Conservation (phyloP, 2,113 vertebrate genomes). For the Chaetura pelagica region DNA sequence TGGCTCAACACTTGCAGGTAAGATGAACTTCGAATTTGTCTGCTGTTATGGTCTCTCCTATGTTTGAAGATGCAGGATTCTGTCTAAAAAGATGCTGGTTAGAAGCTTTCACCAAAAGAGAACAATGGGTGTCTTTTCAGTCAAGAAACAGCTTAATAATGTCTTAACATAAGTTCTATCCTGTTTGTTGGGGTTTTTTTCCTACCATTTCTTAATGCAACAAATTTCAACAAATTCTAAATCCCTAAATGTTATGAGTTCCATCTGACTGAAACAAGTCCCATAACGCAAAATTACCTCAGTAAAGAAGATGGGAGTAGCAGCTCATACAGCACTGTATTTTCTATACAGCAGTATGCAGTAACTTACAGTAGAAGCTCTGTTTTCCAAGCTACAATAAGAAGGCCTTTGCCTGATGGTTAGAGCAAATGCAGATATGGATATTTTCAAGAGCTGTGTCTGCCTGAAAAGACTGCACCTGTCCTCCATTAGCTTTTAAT, state of each 20-base stretch:
- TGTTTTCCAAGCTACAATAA: not conserved
- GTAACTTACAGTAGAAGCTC: not conserved
- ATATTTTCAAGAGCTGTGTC: not conserved
- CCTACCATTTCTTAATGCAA: not conserved
- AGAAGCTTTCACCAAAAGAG: not conserved
- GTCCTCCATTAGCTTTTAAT: not conserved
- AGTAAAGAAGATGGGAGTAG: not conserved
- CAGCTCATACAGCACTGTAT: rapidly evolving
- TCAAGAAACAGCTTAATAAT: not conserved
- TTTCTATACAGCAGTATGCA: not conserved
- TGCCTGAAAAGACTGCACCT: not conserved
- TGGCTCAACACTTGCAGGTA: not conserved
- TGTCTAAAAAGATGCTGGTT: not conserved
- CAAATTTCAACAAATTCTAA: not conserved
- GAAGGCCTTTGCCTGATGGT: not conserved
- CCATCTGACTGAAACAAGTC: not conserved
- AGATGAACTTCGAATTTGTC: not conserved
- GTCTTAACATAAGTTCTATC: not conserved
- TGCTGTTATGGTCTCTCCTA: not conserved
- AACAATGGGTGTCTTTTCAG: not conserved
- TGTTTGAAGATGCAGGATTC: not conserved
- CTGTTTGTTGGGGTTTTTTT: not conserved
- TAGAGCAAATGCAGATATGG: not conserved
- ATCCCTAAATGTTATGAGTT: not conserved
- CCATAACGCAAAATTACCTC: not conserved